Evolutionary conservation across 2,113 vertebrate species (phyloP).

Genomic region (Odocoileus virginianus): DNA sequence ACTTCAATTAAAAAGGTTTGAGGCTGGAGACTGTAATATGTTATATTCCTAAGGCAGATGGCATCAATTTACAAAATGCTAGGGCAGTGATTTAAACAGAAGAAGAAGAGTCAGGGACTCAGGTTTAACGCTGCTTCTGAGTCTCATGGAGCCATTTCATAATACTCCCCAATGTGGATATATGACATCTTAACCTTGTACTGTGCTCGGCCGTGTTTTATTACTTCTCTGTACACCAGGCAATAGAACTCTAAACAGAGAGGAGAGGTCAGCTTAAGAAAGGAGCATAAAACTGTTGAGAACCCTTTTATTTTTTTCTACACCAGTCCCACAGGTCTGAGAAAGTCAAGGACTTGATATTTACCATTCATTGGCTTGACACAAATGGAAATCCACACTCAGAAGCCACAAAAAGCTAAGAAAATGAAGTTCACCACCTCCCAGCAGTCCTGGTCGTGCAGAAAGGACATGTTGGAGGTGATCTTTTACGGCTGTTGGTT

Average conservation of each 20-base stretch:
- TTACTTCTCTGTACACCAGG: slow-evolving; percentile 55
- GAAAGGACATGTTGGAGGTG: slow-evolving; percentile 50
- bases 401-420: slow-evolving; percentile 71
- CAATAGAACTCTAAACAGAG: slow-evolving; percentile 15
- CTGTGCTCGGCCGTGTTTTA: slow-evolving; percentile 52
- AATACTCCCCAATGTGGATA: background rate
- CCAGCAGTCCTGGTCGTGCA: slow-evolving; percentile 61
- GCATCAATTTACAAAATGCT: background rate
- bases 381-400: slow-evolving; percentile 68
- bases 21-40: background rate
- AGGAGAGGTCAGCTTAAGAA: slow-evolving; percentile 66
- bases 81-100: background rate
- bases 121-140: background rate
- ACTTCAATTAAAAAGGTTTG: background rate
- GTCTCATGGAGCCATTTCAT: slow-evolving; percentile 8
- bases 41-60: background rate
- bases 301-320: slow-evolving; percentile 64
- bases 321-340: slow-evolving; percentile 56
- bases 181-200: background rate
- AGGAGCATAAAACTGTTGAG: slow-evolving; percentile 40
- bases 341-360: slow-evolving; percentile 76
- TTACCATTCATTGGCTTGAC: slow-evolving; percentile 74
- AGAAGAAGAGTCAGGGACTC: background rate
- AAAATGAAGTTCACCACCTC: slow-evolving; percentile 74
- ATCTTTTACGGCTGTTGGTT: slow-evolving; percentile 47